These are phyloP conservation scores for Leptodactylus fuscus DNA, from an alignment of 2,113 vertebrate species.

Conservation along the genomic window DNA sequence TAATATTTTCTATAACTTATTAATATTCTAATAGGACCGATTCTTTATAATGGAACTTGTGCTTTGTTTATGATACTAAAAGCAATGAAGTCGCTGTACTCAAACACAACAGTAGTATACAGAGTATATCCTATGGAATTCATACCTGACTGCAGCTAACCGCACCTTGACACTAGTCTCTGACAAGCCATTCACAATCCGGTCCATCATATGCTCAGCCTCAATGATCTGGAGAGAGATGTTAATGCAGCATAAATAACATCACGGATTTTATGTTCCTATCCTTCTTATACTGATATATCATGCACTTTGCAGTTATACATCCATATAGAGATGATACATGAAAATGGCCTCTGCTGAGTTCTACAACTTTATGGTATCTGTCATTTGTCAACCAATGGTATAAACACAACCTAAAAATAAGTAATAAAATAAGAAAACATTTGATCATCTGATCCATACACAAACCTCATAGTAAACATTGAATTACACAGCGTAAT, in stretches of 20 bases:
- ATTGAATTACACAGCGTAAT: too few relatives aligned
- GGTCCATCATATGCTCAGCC: constrained; percentile 99
- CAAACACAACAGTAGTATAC: not conserved
- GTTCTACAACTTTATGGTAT: not conserved
- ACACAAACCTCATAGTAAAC: too few relatives aligned
- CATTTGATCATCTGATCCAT: too few relatives aligned
- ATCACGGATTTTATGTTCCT: constrained; percentile 40
- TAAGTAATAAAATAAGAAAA: too few relatives aligned
- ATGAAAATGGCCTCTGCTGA: not conserved
- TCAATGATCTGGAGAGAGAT: constrained; percentile 90
- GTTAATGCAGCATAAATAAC: constrained; percentile 64
- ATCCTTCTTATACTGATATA: not conserved
- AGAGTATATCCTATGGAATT: constrained; percentile 33
- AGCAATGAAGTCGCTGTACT: not conserved
- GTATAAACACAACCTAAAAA: too few relatives aligned
- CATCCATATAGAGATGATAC: not conserved
- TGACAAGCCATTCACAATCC: constrained; percentile 96
- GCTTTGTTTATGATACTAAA: too few relatives aligned
- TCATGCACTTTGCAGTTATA: not conserved
- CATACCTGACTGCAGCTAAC: constrained; percentile 96
- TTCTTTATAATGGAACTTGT: too few relatives aligned
- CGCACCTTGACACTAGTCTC: constrained; percentile 99
- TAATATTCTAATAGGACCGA: too few relatives aligned
- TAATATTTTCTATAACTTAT: too few relatives aligned
- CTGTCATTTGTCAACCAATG: not conserved